Percentiles rank a stretch among this genome's conserved stretches.
Conservation (phyloP, 2,113 vertebrate genomes). For the Cettia cetti region DNA sequence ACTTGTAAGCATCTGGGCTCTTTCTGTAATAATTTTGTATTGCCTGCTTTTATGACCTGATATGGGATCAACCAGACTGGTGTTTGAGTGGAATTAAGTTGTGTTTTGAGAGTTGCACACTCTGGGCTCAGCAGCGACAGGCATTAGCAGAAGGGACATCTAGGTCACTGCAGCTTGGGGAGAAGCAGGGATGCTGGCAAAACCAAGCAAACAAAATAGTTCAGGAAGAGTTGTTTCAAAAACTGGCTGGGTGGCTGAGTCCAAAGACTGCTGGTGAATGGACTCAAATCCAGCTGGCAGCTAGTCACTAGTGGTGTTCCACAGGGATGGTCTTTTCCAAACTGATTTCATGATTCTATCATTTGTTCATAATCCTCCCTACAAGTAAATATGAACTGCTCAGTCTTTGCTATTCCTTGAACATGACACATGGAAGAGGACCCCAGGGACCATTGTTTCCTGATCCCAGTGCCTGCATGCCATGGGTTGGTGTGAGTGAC, state of each 20-base stretch:
- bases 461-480: neutral
- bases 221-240: neutral
- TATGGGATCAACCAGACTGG: neutral
- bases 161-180: fast-evolving
- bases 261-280: neutral
- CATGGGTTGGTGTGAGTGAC: neutral
- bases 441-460: fast-evolving
- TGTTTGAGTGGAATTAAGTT: neutral
- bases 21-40: neutral
- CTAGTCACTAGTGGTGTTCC: neutral
- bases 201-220: neutral
- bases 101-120: neutral
- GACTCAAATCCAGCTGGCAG: neutral
- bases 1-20: neutral
- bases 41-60: fast-evolving
- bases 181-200: neutral
- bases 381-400: neutral
- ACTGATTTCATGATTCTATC: neutral
- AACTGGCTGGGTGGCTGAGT: neutral
- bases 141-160: neutral
- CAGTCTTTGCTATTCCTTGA: neutral
- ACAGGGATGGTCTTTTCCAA: neutral
- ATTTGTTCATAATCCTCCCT: neutral
- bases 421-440: fast-evolving
- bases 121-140: neutral